A percentile compares a stretch with the other conserved stretches of the same genome.
Evolutionary conservation across 2,888 invertebrate genomes (phyloP).

Genomic region (Autographa pulchrina): DNA sequence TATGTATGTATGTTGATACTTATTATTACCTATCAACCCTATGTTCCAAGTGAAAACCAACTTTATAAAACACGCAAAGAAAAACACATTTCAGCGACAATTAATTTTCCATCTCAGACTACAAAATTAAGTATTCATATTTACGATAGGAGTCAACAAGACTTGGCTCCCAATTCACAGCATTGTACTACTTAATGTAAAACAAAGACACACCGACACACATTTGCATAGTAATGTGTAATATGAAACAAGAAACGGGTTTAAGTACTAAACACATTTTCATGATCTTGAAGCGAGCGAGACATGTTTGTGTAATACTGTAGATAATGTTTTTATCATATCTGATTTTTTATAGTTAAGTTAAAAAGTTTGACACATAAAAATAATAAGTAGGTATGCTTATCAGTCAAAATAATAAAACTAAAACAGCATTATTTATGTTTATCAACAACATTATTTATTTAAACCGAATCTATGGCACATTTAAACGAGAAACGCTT

Average conservation of each 20-base stretch:
- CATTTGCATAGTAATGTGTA: constrained; percentile 32
- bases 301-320: neutral
- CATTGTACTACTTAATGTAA: constrained; percentile 15
- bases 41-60: too few species aligned
- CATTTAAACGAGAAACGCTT: too few species aligned
- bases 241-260: neutral
- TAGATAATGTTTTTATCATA: neutral
- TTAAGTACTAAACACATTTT: neutral
- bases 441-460: too few species aligned
- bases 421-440: too few species aligned
- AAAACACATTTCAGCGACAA: neutral
- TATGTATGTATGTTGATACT: too few species aligned
- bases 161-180: constrained; percentile 29
- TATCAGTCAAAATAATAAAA: too few species aligned
- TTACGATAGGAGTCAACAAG: constrained; percentile 3
- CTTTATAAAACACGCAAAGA: neutral
- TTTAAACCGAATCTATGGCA: too few species aligned
- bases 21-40: too few species aligned
- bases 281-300: neutral
- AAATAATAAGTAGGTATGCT: too few species aligned
- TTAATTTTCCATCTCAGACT: neutral
- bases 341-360: too few species aligned
- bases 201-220: constrained; percentile 28
- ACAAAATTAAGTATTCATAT: constrained; percentile 24
- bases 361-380: too few species aligned